Percentiles rank a stretch among this genome's conserved stretches.
Conservation (phyloP, 2,113 vertebrate species). For the Psephotus haematonotus region DNA sequence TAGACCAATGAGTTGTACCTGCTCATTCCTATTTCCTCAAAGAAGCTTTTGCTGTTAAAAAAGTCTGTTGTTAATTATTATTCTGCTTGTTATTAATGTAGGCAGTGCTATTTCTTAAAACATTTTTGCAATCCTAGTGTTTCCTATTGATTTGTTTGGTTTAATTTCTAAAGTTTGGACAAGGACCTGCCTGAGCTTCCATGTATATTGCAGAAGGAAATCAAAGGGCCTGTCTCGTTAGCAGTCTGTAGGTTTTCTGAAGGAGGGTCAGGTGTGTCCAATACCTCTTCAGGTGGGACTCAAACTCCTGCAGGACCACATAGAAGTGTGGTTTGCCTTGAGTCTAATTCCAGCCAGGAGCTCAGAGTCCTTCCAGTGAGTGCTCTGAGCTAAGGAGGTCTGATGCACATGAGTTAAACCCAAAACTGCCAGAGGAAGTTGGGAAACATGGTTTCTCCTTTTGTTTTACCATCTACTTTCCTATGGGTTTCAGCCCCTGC, state of each 20-base stretch:
- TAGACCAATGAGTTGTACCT: not conserved
- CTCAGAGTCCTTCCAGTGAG: not conserved
- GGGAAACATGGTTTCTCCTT: not conserved
- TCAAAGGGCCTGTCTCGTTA: not conserved
- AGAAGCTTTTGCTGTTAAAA: not conserved
- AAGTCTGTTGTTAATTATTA: not conserved
- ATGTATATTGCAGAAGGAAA: not conserved
- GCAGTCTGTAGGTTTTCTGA: not conserved
- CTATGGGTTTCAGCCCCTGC: accelerated
- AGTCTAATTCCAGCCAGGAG: not conserved
- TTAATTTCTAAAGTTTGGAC: not conserved
- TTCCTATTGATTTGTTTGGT: not conserved
- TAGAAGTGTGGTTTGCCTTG: not conserved
- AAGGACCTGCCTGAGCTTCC: not conserved
- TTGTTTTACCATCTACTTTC: not conserved
- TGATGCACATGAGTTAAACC: not conserved
- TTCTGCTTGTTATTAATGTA: not conserved
- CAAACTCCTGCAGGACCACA: not conserved
- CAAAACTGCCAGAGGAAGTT: not conserved
- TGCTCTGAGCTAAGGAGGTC: not conserved
- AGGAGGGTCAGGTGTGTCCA: not conserved
- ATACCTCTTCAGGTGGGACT: not conserved
- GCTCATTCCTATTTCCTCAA: not conserved
- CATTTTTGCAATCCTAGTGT: not conserved
- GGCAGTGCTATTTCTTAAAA: not conserved